Conservation (phyloP, 2,888 invertebrate species). For the Ypsolopha sequella region DNA sequence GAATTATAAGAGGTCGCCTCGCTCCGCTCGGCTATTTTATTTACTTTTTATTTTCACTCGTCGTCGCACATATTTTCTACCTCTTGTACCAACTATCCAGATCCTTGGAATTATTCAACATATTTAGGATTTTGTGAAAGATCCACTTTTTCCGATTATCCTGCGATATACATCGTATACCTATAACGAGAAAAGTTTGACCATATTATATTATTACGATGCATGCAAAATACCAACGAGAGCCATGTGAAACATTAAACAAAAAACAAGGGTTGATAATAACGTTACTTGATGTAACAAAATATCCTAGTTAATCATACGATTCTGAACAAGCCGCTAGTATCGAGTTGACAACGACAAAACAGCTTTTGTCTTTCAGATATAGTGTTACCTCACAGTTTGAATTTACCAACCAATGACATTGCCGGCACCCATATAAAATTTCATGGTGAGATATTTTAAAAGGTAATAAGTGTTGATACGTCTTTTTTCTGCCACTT, state of each 20-base stretch:
- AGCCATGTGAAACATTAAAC: not conserved
- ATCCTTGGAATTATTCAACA: too few relatives aligned
- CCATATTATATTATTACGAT: too few relatives aligned
- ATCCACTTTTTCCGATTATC: too few relatives aligned
- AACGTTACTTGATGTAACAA: conserved; percentile 30
- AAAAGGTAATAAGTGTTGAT: conserved; percentile 47
- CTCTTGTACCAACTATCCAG: too few relatives aligned
- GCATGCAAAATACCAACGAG: too few relatives aligned
- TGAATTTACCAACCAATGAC: conserved; percentile 59
- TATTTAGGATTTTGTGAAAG: too few relatives aligned
- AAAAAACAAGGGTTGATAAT: conserved; percentile 14
- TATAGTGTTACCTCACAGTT: conserved; percentile 50
- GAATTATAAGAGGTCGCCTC: too few relatives aligned
- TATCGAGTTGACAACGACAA: conserved; percentile 23
- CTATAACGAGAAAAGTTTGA: too few relatives aligned
- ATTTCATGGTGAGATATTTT: conserved; percentile 53
- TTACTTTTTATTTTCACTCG: too few relatives aligned
- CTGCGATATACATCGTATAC: too few relatives aligned
- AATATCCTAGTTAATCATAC: conserved; percentile 24
- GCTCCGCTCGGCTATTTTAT: too few relatives aligned
- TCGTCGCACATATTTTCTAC: too few relatives aligned
- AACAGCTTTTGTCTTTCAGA: conserved; percentile 16
- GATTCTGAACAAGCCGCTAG: conserved; percentile 14
- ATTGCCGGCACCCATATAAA: conserved; percentile 46
- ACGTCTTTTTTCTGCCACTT: conserved; percentile 42